These are phyloP conservation scores for Meta bourneti DNA, from an alignment of 2,888 invertebrate genomes.

Conservation along the genomic window DNA sequence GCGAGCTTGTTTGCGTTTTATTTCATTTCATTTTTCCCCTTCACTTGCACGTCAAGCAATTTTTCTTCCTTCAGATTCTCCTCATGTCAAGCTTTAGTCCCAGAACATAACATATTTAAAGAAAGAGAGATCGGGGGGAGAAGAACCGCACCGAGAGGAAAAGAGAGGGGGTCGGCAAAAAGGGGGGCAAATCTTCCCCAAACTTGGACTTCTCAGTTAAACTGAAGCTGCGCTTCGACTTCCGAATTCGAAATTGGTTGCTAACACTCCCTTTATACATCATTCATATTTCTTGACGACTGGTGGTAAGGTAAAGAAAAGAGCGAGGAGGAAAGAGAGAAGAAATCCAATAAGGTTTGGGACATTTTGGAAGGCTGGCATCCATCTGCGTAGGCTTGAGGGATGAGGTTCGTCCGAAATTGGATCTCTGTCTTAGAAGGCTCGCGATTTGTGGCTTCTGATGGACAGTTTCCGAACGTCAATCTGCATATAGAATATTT, in stretches of 20 bases:
- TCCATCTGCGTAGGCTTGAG: slow-evolving; percentile 71
- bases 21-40: slow-evolving; percentile 73
- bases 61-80: slow-evolving; percentile 62
- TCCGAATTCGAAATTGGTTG: slow-evolving; percentile 75
- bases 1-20: slow-evolving; percentile 74
- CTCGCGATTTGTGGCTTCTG: slow-evolving; percentile 74
- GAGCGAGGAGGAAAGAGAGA: slow-evolving; percentile 31
- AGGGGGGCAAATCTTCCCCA: slow-evolving; percentile 7
- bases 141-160: slow-evolving; percentile 31
- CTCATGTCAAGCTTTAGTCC: slow-evolving; percentile 62
- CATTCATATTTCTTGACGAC: slow-evolving; percentile 76
- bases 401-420: slow-evolving; percentile 70
- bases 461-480: slow-evolving; percentile 76
- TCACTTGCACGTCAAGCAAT: slow-evolving; percentile 60
- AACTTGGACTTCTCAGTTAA: slow-evolving; percentile 59
- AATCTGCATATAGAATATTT: slow-evolving; percentile 77
- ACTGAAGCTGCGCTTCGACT: slow-evolving; percentile 71
- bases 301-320: slow-evolving; percentile 67
- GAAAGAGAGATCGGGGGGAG: slow-evolving; percentile 38
- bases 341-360: slow-evolving; percentile 76
- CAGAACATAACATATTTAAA: slow-evolving; percentile 75
- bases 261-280: slow-evolving; percentile 76
- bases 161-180: not conserved
- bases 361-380: slow-evolving; percentile 73
- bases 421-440: slow-evolving; percentile 73